Evolutionary conservation across 37 sponge, comb jelly and placozoan genomes (phyloP), one percentile per base, ranked within the genome.

Genomic region (Oopsacas minuta): DNA sequence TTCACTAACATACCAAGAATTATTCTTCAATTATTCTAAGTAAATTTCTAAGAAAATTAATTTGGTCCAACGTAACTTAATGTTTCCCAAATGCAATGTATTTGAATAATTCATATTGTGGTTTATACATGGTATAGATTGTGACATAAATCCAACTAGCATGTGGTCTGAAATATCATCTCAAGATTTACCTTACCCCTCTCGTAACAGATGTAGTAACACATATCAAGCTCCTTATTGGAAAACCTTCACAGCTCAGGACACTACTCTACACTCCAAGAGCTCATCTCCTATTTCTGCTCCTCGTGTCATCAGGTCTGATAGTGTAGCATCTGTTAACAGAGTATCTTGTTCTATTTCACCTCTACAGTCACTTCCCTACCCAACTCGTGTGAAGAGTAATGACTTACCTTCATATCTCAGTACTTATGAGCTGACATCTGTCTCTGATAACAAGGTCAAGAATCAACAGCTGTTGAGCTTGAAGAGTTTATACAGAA

Each of bases 221-320:
- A 61, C 28, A 10, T 61, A 61, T 34, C 75, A 61, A 61, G 75
- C 75, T 61, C 75, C 75, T n/a, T n/a, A 61, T n/a, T 61, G 75
- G 75, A 61, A 61, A 34, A 61, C 75, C 22, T 61, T 61, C 75
- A 61, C 75, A 10, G 20, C 22, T 61, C 17, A 25, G 5, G 75
- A 34, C 75, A 61, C 75, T 34, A 61, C 75, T 10, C 7, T 61
- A 20, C 28, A 10, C 5, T 25, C 22, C 22, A 61, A 61, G 75
- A 20, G 28, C 22, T 42, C 15, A 15, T 61, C 75, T 61, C 75
- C 75, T 20, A 5, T 20, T n/a, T n/a, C 7, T 5, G 20, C 75
- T n/a, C 22, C 75, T 3, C 75, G 75, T 25, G 75, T 61, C 75
- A 61, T 61, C 75, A 61, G 75, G 22, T 10, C 75, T 61, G 75